A percentile compares a stretch with the other conserved stretches of the same genome.
These are phyloP conservation scores for Diorhabda sublineata DNA, from an alignment of 1,140 invertebrate species.

Conservation along the genomic window DNA sequence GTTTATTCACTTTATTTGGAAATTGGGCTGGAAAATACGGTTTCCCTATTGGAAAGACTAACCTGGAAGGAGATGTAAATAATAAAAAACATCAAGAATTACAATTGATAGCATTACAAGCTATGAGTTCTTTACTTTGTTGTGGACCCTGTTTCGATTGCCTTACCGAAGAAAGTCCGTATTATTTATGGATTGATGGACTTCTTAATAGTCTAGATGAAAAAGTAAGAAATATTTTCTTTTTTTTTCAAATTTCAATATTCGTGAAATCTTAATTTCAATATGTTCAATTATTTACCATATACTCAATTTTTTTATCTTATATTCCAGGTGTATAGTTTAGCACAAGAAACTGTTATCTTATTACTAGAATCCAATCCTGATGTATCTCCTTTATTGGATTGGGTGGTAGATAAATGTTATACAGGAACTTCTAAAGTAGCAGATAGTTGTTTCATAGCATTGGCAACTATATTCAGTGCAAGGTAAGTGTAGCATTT, in stretches of 20 bases:
- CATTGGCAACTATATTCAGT: conserved; percentile 93
- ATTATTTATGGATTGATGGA: conserved; percentile 91
- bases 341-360: conserved; percentile 91
- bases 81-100: conserved; percentile 58
- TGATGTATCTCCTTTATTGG: conserved; percentile 85
- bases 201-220: conserved; percentile 84
- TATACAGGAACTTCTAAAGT: conserved; percentile 87
- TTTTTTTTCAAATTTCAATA: no score
- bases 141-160: conserved; percentile 93
- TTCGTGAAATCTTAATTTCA: no score
- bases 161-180: conserved; percentile 82
- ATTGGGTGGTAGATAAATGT: conserved; percentile 97
- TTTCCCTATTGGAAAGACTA: conserved; percentile 31
- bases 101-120: conserved; percentile 70
- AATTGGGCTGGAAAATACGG: conserved; percentile 88
- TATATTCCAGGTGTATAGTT: conserved; percentile 71
- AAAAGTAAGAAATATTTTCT: conserved; percentile 57
- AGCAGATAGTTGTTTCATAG: conserved; percentile 92
- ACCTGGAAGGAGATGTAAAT: conserved; percentile 33
- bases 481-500: conserved; percentile 65
- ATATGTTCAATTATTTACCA: no score
- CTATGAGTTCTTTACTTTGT: conserved; percentile 91
- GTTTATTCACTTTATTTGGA: conserved; percentile 88
- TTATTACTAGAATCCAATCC: conserved; percentile 93
- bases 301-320: not conserved